Conservation (phyloP, 2,113 vertebrate genomes). For the Cyanoramphus novaezelandiae region DNA sequence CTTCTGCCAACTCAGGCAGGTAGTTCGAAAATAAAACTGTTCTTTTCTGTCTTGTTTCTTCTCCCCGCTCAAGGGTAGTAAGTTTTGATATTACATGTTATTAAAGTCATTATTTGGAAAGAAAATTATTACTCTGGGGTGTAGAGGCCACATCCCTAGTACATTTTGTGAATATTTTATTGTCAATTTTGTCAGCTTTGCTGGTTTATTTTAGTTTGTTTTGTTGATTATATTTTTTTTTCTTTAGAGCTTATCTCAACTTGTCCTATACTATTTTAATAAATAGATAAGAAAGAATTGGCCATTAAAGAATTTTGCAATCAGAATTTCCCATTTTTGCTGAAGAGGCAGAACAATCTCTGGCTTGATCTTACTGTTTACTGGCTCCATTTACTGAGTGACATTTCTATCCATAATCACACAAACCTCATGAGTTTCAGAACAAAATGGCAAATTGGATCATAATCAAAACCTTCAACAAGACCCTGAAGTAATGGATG, state of each 20-base stretch:
- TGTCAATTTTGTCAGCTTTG: not conserved
- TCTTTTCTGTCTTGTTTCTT: not conserved
- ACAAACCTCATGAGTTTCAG: not conserved
- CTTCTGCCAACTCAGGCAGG: not conserved
- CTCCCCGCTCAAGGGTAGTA: not conserved
- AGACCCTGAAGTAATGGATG: not conserved
- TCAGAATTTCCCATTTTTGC: conserved; percentile 30
- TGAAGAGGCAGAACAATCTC: conserved; percentile 32
- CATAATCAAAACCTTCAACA: not conserved
- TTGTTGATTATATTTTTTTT: not conserved
- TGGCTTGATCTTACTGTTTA: not conserved
- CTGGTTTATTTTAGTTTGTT: not conserved
- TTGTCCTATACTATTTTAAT: not conserved
- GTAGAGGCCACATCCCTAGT: not conserved
- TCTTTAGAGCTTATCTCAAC: not conserved
- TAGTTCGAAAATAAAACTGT: not conserved
- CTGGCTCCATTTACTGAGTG: not conserved
- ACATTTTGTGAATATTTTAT: not conserved
- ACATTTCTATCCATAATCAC: not conserved
- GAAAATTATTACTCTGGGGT: conserved; percentile 1
- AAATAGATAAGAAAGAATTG: not conserved
- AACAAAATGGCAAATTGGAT: not conserved
- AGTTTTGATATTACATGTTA: conserved; percentile 17
- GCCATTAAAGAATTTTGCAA: not conserved
- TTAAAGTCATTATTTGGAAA: conserved; percentile 57